phyloP scores from a whole-genome alignment of 2,797 vertebrate genomes.

The Menidia menidia region DNA sequence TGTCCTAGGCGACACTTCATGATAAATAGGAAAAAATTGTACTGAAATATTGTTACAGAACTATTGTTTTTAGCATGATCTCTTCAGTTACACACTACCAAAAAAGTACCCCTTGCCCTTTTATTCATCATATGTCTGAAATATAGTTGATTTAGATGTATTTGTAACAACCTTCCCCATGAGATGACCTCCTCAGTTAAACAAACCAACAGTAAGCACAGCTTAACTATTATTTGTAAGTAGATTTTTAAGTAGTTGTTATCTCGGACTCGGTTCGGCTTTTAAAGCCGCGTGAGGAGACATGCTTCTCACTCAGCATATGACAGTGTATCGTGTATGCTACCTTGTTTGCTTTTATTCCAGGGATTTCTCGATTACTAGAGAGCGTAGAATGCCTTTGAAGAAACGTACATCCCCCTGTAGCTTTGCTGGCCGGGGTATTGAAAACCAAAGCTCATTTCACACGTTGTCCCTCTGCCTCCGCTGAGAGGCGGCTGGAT shows the following conservation, averaged over 20 bases:
- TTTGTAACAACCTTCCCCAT: constrained; percentile 19
- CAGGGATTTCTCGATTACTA: constrained; percentile 30
- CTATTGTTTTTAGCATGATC: not conserved
- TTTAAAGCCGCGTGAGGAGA: not conserved
- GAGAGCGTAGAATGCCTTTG: constrained; percentile 30
- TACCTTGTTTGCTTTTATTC: constrained; percentile 17
- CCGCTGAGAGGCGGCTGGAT: constrained; percentile 38
- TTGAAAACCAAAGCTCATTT: constrained; percentile 65
- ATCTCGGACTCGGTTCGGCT: not conserved
- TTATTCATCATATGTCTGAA: constrained; percentile 7
- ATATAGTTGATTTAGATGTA: constrained; percentile 21
- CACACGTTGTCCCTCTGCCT: constrained; percentile 61
- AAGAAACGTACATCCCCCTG: constrained; percentile 19
- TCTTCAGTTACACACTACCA: not conserved
- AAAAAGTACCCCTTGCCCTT: not conserved
- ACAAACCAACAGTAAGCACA: constrained; percentile 8
- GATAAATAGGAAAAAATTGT: not conserved
- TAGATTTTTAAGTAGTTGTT: constrained; percentile 3
- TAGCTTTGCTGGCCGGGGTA: constrained; percentile 15
- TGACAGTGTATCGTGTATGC: constrained; percentile 5
- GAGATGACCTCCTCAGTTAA: constrained; percentile 30
- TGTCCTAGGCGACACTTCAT: too few species aligned
- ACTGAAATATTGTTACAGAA: not conserved
- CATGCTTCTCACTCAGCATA: constrained; percentile 21
- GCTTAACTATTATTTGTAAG: constrained; percentile 23